These are phyloP conservation scores for Planiliza haematocheilus DNA, from an alignment of 2,113 vertebrate genomes.

Conservation along the genomic window DNA sequence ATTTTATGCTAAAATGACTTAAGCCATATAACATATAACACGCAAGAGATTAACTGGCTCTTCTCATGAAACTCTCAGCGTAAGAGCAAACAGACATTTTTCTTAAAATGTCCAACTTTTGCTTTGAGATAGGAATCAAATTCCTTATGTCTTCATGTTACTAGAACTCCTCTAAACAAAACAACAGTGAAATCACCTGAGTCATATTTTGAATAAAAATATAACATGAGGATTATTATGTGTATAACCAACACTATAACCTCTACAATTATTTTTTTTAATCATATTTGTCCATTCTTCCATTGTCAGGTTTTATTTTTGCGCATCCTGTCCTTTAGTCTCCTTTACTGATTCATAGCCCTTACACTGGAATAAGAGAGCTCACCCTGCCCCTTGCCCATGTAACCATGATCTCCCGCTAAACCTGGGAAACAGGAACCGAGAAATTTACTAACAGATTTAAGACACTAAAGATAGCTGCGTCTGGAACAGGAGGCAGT, in stretches of 20 bases:
- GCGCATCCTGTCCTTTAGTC: slow-evolving; percentile 22
- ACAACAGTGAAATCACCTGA: too few species aligned
- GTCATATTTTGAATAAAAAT: too few species aligned
- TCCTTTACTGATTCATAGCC: slow-evolving; percentile 59
- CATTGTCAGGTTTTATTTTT: background rate
- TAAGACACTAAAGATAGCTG: slow-evolving; percentile 78
- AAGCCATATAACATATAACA: too few species aligned
- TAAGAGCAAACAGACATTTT: too few species aligned
- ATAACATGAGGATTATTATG: too few species aligned
- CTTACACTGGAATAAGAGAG: slow-evolving; percentile 34
- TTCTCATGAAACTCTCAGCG: too few species aligned
- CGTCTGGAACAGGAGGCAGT: slow-evolving; percentile 53
- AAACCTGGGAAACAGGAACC: slow-evolving; percentile 70
- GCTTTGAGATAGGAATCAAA: too few species aligned
- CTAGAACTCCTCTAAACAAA: too few species aligned
- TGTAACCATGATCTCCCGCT: slow-evolving; percentile 73
- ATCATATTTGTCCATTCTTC: slow-evolving; percentile 8
- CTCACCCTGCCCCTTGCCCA: slow-evolving; percentile 28
- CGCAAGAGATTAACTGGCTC: too few species aligned
- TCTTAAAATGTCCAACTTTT: too few species aligned
- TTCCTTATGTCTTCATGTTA: too few species aligned
- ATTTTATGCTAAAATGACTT: too few species aligned
- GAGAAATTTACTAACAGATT: slow-evolving; percentile 60
- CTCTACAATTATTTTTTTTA: background rate
- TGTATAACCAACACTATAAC: background rate